phyloP scores from a whole-genome alignment of 2,797 vertebrate species.

The Bufotes viridis region DNA sequence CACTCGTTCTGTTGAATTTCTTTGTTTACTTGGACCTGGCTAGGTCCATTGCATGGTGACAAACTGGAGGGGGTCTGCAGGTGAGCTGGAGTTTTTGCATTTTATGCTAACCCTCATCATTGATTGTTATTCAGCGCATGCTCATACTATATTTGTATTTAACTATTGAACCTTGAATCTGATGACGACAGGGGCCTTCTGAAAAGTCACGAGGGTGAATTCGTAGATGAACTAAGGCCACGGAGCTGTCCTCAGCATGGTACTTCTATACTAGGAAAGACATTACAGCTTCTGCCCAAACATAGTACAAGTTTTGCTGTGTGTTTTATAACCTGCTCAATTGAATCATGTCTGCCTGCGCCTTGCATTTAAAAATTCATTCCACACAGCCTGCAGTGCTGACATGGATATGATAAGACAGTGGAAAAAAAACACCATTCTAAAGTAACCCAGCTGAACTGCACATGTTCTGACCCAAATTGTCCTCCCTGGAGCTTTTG shows the following conservation, averaged over 20 bases:
- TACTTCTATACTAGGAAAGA: constrained; percentile 3
- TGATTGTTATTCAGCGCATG: background rate
- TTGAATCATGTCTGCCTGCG: constrained; percentile 78
- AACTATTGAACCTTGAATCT: background rate
- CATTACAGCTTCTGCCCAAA: constrained; percentile 63
- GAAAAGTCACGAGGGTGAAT: background rate
- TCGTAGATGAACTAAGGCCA: background rate
- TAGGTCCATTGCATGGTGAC: too few species aligned
- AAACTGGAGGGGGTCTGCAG: too few species aligned
- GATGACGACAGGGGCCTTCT: background rate
- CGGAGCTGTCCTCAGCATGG: background rate
- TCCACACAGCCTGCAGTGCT: constrained; percentile 87
- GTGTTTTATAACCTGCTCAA: constrained; percentile 78
- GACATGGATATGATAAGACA: constrained; percentile 99
- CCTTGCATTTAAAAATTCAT: constrained; percentile 81
- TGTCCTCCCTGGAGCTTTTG: constrained; percentile 85
- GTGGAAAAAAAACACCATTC: constrained; percentile 86
- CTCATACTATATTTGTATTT: background rate
- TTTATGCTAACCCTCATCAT: too few species aligned
- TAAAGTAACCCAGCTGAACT: constrained; percentile 88
- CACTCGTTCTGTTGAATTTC: too few species aligned
- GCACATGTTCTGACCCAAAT: constrained; percentile 87
- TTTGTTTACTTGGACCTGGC: too few species aligned
- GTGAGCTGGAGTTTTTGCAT: too few species aligned
- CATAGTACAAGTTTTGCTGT: constrained; percentile 68